Evolutionary conservation across 2,888 invertebrate species (phyloP), one percentile per base, ranked within the genome.

Genomic region (Beris morrisii): DNA sequence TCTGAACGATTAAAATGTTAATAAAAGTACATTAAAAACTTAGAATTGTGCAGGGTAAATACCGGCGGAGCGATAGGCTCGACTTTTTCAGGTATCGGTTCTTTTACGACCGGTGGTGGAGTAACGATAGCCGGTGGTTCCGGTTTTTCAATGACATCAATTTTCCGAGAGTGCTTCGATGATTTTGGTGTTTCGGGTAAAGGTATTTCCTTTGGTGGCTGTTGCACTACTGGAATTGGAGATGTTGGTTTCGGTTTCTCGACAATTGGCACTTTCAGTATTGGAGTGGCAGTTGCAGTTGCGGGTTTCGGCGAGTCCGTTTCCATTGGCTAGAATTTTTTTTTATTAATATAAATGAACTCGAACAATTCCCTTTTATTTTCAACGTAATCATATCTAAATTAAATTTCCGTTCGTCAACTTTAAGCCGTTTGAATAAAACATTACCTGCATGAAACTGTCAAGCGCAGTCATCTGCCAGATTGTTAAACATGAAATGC

Each of bases 391-490:
- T 7, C 38, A 38, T 7, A 9, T 5, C 38, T 38, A 38, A 38
- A 38, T 38, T 38, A 38, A 38, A 38, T 38, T 38, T 5, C 7
- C 38, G 38, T 38, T 5, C 38, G 9, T 38, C 38, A 38, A 38
- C 38, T 38, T 38, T 38, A 7, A 5, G 38, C 9, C 9, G 67
- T 65, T 63, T 32, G 48, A 45, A 50, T 50, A 46, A 64, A 44
- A 15, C 43, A 73, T 79, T 79, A 79, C 79, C 79, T 79, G 79
- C 67, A 79, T 79, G 48, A 46, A 64, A 73, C 75, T 78, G 74
- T 79, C 78, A 68, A 79, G 78, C 66, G 76, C 77, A 74, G 77
- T 73, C 75, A 76, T 77, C 78, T 79, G 78, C 73, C 73, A 74
- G 64, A 64, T 54, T 15, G 64, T 55, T 64, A 48, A 65, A 52